A percentile compares a stretch with the other conserved stretches of the same genome.
These are phyloP conservation scores for Callionymus lyra DNA, from an alignment of 2,113 vertebrate genomes.

Conservation along the genomic window DNA sequence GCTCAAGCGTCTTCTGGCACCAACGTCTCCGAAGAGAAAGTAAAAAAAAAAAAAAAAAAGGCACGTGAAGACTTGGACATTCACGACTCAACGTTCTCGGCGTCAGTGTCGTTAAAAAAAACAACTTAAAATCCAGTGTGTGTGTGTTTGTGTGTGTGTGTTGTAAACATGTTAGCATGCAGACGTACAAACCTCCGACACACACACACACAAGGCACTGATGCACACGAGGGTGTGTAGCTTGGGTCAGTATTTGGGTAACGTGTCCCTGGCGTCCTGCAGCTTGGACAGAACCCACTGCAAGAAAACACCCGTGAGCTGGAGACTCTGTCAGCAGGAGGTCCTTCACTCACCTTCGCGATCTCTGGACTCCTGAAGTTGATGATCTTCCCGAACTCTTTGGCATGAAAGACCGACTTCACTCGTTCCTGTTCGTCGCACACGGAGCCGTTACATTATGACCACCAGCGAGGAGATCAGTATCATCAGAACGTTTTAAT, in stretches of 20 bases:
- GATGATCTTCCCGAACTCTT: constrained; percentile 97
- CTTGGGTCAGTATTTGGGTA: constrained; percentile 61
- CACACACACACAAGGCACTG: constrained; percentile 58
- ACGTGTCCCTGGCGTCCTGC: constrained; percentile 83
- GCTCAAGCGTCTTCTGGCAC: constrained; percentile 27
- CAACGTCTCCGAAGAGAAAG: constrained; percentile 2
- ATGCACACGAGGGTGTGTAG: constrained; percentile 21
- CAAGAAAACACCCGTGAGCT: constrained; percentile 3
- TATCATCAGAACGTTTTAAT: too few species aligned
- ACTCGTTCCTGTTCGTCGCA: constrained; percentile 94
- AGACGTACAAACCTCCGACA: not conserved
- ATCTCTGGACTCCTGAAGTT: constrained; percentile 88
- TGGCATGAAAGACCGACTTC: constrained; percentile 95
- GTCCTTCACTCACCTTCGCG: constrained; percentile 83
- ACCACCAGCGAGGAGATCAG: too few species aligned
- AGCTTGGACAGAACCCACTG: constrained; percentile 92
- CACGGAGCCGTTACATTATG: too few species aligned
- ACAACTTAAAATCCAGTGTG: not conserved
- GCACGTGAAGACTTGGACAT: not conserved
- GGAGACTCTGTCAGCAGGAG: too few species aligned
- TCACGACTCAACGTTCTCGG: too few species aligned
- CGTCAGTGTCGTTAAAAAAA: not conserved
- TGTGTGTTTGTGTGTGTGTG: not conserved
- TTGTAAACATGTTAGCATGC: constrained; percentile 17
- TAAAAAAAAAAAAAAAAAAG: constrained; percentile 9